Percentiles rank a stretch among this genome's conserved stretches.
Evolutionary conservation across 2,888 invertebrate species (phyloP).

Genomic region (Tuberolachnus salignus): DNA sequence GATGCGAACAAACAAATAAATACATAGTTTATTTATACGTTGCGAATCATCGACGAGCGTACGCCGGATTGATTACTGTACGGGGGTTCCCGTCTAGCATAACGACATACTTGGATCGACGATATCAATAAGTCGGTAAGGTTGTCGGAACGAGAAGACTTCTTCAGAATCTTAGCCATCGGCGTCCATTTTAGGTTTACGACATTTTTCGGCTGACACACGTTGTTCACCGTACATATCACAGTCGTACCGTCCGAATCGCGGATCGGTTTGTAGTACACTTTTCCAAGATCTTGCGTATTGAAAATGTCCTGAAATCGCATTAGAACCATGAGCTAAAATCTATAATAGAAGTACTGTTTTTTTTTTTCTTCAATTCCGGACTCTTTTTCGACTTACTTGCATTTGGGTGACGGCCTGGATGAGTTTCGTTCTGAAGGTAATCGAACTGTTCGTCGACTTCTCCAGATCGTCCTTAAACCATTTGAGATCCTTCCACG

Average conservation of each 20-base stretch:
- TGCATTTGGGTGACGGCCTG: constrained; percentile 92
- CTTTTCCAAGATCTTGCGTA: constrained; percentile 90
- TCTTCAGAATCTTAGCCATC: constrained; percentile 80
- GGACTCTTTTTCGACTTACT: constrained; percentile 60
- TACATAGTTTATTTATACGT: background rate
- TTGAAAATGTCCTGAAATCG: constrained; percentile 78
- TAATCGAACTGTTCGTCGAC: constrained; percentile 83
- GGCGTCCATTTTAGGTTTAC: constrained; percentile 93
- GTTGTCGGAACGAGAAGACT: constrained; percentile 68
- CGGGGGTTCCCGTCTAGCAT: background rate
- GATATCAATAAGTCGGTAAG: constrained; percentile 85
- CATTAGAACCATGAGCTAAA: no score
- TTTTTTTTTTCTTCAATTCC: no score
- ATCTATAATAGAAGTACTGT: no score
- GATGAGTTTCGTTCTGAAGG: constrained; percentile 86
- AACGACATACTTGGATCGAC: constrained; percentile 73
- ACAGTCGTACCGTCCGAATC: constrained; percentile 91
- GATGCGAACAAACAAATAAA: no score
- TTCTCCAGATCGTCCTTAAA: constrained; percentile 94
- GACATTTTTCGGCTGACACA: constrained; percentile 82
- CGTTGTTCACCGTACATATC: constrained; percentile 81
- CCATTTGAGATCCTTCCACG: constrained; percentile 95
- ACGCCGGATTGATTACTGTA: no score
- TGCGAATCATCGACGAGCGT: background rate
- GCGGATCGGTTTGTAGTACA: constrained; percentile 88